Evolutionary conservation across 2,888 invertebrate genomes (phyloP).

Genomic region (Synergus japonicus): DNA sequence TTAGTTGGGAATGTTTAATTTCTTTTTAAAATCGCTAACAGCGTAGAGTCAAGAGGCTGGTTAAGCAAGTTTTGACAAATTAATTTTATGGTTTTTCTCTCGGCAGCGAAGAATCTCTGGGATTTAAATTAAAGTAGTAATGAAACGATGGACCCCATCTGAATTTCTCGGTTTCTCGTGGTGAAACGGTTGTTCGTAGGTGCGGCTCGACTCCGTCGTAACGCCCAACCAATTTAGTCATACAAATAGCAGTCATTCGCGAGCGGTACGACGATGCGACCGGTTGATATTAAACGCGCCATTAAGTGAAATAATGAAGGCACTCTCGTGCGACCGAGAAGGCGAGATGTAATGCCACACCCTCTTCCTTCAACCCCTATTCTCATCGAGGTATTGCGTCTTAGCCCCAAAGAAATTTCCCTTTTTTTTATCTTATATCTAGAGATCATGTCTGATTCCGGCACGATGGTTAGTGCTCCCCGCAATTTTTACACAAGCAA

Average conservation of each 20-base stretch:
- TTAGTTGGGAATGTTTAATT: too few relatives aligned
- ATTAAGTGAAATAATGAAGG: slow-evolving; percentile 67
- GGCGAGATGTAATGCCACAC: slow-evolving; percentile 26
- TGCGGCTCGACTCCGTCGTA: slow-evolving; percentile 49
- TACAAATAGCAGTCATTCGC: slow-evolving; percentile 66
- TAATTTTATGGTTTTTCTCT: slow-evolving; percentile 11
- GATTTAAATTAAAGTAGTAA: slow-evolving; percentile 15
- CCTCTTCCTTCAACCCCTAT: slow-evolving; percentile 16
- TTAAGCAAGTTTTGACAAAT: slow-evolving; percentile 13
- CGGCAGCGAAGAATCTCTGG: slow-evolving; percentile 6
- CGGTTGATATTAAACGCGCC: slow-evolving; percentile 66
- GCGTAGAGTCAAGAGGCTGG: not conserved
- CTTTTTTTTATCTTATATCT: not conserved
- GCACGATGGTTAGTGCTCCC: not conserved
- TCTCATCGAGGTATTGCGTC: slow-evolving; percentile 15
- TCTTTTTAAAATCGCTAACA: too few relatives aligned
- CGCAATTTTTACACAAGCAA: not conserved
- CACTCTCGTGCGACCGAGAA: slow-evolving; percentile 48
- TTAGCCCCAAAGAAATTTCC: not conserved
- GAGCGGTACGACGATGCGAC: slow-evolving; percentile 57
- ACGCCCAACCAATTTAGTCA: slow-evolving; percentile 67
- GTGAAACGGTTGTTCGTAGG: not conserved
- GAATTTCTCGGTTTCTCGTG: slow-evolving; percentile 32
- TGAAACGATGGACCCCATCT: slow-evolving; percentile 30
- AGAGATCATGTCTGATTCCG: not conserved